Evolutionary conservation across 1,140 invertebrate species (phyloP), one percentile per base, ranked within the genome.

Genomic region (Apolygus lucorum): DNA sequence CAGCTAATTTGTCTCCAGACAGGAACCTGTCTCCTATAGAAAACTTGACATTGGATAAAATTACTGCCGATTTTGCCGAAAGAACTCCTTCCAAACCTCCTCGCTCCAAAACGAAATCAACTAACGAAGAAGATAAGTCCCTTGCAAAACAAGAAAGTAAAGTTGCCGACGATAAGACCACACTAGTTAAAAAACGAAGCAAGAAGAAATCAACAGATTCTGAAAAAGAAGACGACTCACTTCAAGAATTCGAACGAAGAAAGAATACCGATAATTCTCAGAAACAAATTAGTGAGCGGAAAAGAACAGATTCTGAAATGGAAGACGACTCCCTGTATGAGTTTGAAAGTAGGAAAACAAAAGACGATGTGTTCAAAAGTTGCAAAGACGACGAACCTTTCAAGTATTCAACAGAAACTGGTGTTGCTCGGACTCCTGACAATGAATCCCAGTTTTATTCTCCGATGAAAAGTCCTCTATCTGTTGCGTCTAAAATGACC

Each of bases 11-110:
- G 26, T 78, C 80, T 2, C 77, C 78, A 4, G 76, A 76, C 42
- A 11, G 54, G 22, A 67, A 69, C 28, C 63, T 70, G 25, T 78
- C 80, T 2, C 77, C 78, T 11, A 76, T 75, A 34, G 79, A 78
- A 22, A 79, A 82, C 78, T 71, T 77, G 21, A 74, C 74, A 14
- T 76, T 74, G 2, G 77, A 79, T 54, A 77, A 77, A 71, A 71
- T 79, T 8, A 77, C 77, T 72, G 75, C 77, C n/a, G 78, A 79
- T 73, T 76, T 80, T 74, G 14, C 77, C 52, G 77, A 74, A 72
- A 74, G 76, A 0, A 76, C 74, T 62, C 73, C 74, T 11, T 74
- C 63, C 22, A 49, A 68, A 1, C 22, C 52, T n/a, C 54, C 70
- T 21, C n/a, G 52, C 28, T 17, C 22, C 24, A 69, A 54, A 25